A percentile compares a stretch with the other conserved stretches of the same genome.
phyloP scores from a whole-genome alignment of 1,140 invertebrate species.

The Drosophila mayri region DNA sequence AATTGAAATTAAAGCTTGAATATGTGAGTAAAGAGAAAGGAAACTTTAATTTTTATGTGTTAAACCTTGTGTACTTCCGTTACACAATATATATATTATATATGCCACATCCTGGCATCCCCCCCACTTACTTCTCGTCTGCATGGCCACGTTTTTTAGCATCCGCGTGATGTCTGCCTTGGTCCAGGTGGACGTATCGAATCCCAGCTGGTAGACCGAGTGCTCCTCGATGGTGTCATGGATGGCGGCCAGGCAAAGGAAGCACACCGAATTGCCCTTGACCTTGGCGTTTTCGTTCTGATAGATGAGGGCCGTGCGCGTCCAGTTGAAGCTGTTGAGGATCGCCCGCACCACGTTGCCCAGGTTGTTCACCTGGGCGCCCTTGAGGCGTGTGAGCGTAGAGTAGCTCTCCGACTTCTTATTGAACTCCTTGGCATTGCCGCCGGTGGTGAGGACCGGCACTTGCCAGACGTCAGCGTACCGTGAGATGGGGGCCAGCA shows the following conservation, averaged over 20 bases:
- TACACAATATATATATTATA: background rate
- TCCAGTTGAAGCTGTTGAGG: constrained; percentile 89
- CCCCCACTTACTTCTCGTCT: constrained; percentile 91
- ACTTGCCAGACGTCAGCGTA: constrained; percentile 95
- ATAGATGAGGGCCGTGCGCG: constrained; percentile 88
- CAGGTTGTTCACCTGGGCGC: constrained; percentile 90
- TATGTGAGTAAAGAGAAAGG: background rate
- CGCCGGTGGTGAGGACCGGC: constrained; percentile 94
- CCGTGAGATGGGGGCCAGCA: constrained; percentile 94
- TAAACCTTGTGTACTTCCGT: background rate
- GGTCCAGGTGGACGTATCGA: constrained; percentile 86
- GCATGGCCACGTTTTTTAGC: constrained; percentile 88
- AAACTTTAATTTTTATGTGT: too few species aligned
- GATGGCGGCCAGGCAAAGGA: constrained; percentile 89
- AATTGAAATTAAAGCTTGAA: background rate
- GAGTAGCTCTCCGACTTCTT: constrained; percentile 86
- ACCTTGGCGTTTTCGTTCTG: constrained; percentile 87
- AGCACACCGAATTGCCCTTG: constrained; percentile 89
- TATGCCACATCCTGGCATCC: too few species aligned
- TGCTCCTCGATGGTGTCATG: constrained; percentile 85
- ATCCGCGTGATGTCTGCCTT: constrained; percentile 87
- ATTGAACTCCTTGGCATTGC: constrained; percentile 90
- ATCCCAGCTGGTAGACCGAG: constrained; percentile 87
- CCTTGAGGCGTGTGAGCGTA: constrained; percentile 94
- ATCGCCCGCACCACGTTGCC: constrained; percentile 90